Evolutionary conservation across 2,113 vertebrate genomes (phyloP).

Genomic region (Bothrops jararaca): DNA sequence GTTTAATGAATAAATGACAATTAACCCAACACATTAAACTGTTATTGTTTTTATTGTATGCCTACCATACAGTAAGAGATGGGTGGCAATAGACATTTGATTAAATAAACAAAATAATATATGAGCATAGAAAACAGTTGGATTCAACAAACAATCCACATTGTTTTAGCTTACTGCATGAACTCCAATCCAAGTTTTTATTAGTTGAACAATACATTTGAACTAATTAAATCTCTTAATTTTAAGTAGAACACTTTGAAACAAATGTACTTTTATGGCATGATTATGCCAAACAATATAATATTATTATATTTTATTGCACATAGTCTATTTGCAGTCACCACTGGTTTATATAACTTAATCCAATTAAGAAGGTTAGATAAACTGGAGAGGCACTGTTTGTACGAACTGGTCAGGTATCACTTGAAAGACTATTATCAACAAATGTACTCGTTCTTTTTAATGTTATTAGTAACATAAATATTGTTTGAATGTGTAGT

Average conservation of each 20-base stretch:
- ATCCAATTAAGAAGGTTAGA: not conserved
- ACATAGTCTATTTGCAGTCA: not conserved
- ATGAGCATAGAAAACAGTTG: not conserved
- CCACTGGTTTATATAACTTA: not conserved
- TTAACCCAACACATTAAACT: not conserved
- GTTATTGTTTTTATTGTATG: not conserved
- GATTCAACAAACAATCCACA: not conserved
- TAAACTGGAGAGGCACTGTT: not conserved
- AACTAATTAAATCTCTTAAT: rapidly evolving
- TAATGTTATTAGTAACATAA: not conserved
- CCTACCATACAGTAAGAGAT: not conserved
- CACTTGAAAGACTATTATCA: not conserved
- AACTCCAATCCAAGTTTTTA: not conserved
- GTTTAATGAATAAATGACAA: not conserved
- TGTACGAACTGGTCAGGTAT: not conserved
- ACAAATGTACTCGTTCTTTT: not conserved
- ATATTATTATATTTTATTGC: not conserved
- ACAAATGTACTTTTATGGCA: not conserved
- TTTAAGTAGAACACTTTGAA: not conserved
- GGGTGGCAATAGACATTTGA: not conserved
- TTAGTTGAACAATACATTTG: not conserved
- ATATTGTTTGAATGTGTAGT: not conserved
- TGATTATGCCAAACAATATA: not conserved
- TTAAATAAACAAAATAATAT: not conserved
- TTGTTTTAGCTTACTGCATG: not conserved